phyloP scores from a whole-genome alignment of 2,888 invertebrate species.

The Elysia crispata region DNA sequence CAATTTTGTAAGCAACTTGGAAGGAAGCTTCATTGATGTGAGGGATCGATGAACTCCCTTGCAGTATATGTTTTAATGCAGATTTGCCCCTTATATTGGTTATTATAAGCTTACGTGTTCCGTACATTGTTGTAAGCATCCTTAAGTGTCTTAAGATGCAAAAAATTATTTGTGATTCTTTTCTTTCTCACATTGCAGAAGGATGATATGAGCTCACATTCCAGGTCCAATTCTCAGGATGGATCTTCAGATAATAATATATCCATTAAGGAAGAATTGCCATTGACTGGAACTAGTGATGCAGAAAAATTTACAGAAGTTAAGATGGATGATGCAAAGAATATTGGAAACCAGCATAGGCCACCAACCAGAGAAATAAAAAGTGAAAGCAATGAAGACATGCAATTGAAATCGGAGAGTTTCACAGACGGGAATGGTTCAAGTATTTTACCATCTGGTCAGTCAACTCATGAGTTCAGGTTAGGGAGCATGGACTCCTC shows the following conservation, averaged over 20 bases:
- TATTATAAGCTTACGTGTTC: too few species aligned
- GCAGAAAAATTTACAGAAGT: conserved; percentile 13
- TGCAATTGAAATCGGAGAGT: background rate
- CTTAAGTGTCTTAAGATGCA: background rate
- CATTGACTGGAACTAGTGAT: background rate
- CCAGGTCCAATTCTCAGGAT: conserved; percentile 30
- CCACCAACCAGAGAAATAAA: too few species aligned
- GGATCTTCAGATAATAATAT: conserved; percentile 12
- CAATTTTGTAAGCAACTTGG: too few species aligned
- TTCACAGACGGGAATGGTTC: background rate
- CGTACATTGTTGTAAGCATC: too few species aligned
- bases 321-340: background rate
- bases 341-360: too few species aligned
- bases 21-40: too few species aligned
- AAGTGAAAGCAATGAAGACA: background rate
- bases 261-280: conserved; percentile 17
- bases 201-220: conserved; percentile 16
- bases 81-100: too few species aligned
- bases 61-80: too few species aligned
- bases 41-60: too few species aligned
- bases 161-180: background rate
- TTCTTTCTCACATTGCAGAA: conserved; percentile 10
- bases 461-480: background rate
- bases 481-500: conserved; percentile 35
- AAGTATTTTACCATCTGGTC: background rate